Base-by-base conservation (phyloP, 1,140 invertebrate genomes). In the Acromyrmex echinatior region DNA sequence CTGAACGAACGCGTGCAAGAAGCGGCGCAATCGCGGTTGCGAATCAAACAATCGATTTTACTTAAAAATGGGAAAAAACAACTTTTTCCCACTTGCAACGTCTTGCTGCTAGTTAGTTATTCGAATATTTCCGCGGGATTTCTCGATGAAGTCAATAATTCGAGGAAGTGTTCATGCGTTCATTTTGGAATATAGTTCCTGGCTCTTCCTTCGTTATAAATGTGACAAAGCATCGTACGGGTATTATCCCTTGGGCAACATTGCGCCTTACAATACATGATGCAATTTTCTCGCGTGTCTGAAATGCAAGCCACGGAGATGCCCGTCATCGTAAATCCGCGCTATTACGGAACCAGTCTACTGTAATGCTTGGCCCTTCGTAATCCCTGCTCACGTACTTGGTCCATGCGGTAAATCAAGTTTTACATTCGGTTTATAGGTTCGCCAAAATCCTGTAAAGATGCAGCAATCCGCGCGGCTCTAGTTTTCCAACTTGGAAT, bases 251-350 rank as follows among this genome's bases (percentile, higher is more conserved):
- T 66, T 21, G 28, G 35, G 14, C 45, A 62, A 28, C n/a, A 9
- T 5, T 16, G 31, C 45, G 28, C 63, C 6, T n/a, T 39, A 58
- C 35, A 80, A 81, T 45, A 25, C 12, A 16, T 18, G 35, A 58
- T 63, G 58, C 35, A 81, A 87, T 51, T 70, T 76, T 78, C 66
- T 58, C 49, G 49, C 60, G 35, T 68, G 79, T 84, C 31, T 25
- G 60, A 87, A 56, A 85, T 79, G 60, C 74, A 71, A 56, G 28
- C 58, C 82, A 53, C 73, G 53, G 7, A 53, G 35, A 71, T 51
- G 28, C 56, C 1, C 16, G 28, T 28, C 51, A n/a, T 82, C 85
- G 88, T 89, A 89, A 87, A 89, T 90, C 60, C 78, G 31, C 21
- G 66, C 73, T 56, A 79, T 84, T 87, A 74, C 65, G 66, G 25